Base-by-base conservation (phyloP, 2,888 invertebrate genomes). In the Himalopsyche anomala region DNA sequence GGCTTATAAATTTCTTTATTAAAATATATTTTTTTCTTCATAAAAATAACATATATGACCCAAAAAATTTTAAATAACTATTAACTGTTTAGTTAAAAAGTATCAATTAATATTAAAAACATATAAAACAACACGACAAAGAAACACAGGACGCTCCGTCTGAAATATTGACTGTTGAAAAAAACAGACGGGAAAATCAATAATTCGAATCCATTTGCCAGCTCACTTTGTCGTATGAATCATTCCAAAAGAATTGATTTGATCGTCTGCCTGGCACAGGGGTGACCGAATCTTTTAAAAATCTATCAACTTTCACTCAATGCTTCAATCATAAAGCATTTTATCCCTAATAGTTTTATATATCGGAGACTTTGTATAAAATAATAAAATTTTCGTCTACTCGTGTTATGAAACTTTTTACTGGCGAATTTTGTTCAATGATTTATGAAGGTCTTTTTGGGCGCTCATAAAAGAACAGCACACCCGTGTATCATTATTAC, bases 201-300 rank as follows among this genome's bases (percentile, higher is more conserved):
- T 86, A 84, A 86, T 86, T 84, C 84, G 84, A 79, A 19, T 11
- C 40, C 38, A 56, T 84, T 79, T 84, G 81, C 83, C 81, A 84
- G 81, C 79, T 55, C 38, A 84, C 42, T 81, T 54, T n/a, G 40
- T 54, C 80, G 56, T 81, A 86, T 86, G 83, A 83, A 86, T 86
- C 86, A 86, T 83, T 86, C 62, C 69, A 17, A 36, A 17, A 19
- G 83, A 86, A 83, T 83, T 84, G 86, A 83, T 86, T 86, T 84
- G 62, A 84, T 36, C 19, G 51, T n/a, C 79, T 28, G 19, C 38
- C 74, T 69, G 45, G 15, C 5, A 11, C 40, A 45, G 45, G 38
- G 80, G 15, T 38, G 17, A 80, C 56, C n/a, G 8, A 56, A 56
- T 56, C 56, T 56, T 56, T 56, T 56, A n/a, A n/a, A 56, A 56